phyloP scores from a whole-genome alignment of 2,888 invertebrate genomes.

The Drosophila percnosoma region DNA sequence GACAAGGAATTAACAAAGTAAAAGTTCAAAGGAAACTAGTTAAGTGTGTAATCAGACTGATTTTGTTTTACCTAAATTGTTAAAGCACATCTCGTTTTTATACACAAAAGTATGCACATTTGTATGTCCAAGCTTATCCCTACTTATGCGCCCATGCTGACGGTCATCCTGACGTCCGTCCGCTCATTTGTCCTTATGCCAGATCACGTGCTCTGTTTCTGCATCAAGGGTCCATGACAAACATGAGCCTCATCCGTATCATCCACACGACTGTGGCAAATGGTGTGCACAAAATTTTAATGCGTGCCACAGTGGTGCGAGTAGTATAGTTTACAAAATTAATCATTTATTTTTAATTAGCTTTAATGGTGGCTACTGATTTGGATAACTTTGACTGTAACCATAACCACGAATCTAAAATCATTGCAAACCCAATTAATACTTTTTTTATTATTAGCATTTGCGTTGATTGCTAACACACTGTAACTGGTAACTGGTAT shows the following conservation, averaged over 20 bases:
- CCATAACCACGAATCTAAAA: not conserved
- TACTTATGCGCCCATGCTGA: conserved; percentile 7
- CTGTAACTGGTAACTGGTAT: not conserved
- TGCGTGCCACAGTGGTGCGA: conserved; percentile 35
- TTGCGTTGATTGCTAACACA: not conserved
- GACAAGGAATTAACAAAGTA: not conserved
- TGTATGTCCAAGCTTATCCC: conserved; percentile 11
- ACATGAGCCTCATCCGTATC: conserved; percentile 47
- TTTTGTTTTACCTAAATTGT: not conserved
- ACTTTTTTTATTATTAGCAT: not conserved
- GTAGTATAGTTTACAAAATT: not conserved
- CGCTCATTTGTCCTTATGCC: conserved; percentile 30
- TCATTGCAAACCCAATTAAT: not conserved
- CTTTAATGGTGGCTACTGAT: not conserved
- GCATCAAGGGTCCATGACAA: conserved; percentile 35
- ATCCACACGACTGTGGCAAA: conserved; percentile 38
- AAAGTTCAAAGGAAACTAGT: too few species aligned
- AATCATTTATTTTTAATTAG: conserved; percentile 3
- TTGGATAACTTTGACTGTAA: not conserved
- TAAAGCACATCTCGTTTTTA: conserved; percentile 21
- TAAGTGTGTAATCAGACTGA: not conserved
- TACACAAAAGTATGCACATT: not conserved
- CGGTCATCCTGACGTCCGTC: not conserved
- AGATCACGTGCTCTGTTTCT: conserved; percentile 44
- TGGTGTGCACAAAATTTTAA: conserved; percentile 48